These are phyloP conservation scores for Pammene aurita DNA, from an alignment of 2,888 invertebrate genomes.

Conservation along the genomic window DNA sequence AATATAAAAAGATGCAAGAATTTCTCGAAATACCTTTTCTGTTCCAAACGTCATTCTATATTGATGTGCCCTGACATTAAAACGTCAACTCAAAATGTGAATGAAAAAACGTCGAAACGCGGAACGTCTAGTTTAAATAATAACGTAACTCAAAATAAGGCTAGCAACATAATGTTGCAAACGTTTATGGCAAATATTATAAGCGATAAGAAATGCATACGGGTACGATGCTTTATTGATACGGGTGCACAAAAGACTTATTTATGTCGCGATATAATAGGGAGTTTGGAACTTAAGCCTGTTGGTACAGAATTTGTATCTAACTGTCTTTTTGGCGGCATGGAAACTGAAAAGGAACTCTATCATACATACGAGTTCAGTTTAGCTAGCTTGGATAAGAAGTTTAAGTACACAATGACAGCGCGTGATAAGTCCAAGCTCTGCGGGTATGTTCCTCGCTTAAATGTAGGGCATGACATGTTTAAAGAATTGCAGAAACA, in stretches of 20 bases:
- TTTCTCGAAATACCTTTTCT: conserved; percentile 7
- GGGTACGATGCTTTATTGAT: conserved; percentile 1
- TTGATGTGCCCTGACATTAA: conserved; percentile 2
- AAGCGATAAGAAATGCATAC: not conserved
- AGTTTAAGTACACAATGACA: not conserved
- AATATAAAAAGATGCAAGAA: conserved; percentile 11
- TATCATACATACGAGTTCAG: not conserved
- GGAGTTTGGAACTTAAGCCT: not conserved
- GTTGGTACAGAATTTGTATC: not conserved
- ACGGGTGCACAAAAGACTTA: conserved; percentile 5
- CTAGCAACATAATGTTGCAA: conserved; percentile 2
- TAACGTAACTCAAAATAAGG: not conserved
- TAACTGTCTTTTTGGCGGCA: conserved; percentile 5
- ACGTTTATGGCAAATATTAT: conserved; percentile 2
- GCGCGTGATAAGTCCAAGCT: not conserved
- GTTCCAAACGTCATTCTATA: not conserved
- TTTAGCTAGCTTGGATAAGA: not conserved
- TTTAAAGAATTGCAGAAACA: conserved; percentile 8
- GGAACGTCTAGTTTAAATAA: not conserved
- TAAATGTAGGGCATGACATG: not conserved
- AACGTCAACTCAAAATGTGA: not conserved
- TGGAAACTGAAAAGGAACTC: not conserved
- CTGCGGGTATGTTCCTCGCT: conserved; percentile 1
- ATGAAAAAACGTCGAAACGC: not conserved
- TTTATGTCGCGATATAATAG: conserved; percentile 5